Base-by-base conservation (phyloP, 1,140 invertebrate species). In the Drosophila ercepeae region DNA sequence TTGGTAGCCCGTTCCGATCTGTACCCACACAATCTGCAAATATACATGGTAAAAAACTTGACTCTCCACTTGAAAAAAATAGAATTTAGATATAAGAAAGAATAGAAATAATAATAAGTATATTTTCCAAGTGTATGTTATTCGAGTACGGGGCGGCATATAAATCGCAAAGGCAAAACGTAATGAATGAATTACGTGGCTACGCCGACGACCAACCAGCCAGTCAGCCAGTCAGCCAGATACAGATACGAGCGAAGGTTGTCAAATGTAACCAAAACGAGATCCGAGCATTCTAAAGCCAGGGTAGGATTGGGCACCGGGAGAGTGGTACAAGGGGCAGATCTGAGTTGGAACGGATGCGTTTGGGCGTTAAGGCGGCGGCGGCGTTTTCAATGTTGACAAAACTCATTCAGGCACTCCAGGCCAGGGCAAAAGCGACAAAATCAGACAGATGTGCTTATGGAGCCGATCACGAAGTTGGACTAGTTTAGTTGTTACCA, bases 141-240 rank as follows among this genome's bases (percentile, higher is more conserved):
- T 48, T 55, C 41, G 42, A 53, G 52, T 53, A 48, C 39, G 54
- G 57, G 63, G 75, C 81, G 75, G 76, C 82, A 77, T 64, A 74
- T 88, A 88, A 88, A 84, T 88, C 73, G 76, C 81, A 88, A 88
- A 86, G 67, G 75, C 79, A 45, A 78, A 88, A 81, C 49, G 76
- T 81, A 88, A 84, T 84, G 81, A 88, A 84, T 84, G 82, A 84
- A 74, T 74, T 74, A 74, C 71, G 59, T 78, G 77, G 77, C 82
- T 67, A 65, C 61, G 82, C 75, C 65, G 74, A 68, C 75, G 45
- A 64, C 57, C 23, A 44, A 32, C 29, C 36, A 7, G 7, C 34
- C 11, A 36, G 29, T 61, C 25, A 44, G 11, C 27, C 36, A 7
- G 13, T n/a, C 11, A 36, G 29, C 64, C 25, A 72, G 58, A 74